Conservation (phyloP, 2,113 vertebrate genomes). For the Lamprologus tigripictilis region DNA sequence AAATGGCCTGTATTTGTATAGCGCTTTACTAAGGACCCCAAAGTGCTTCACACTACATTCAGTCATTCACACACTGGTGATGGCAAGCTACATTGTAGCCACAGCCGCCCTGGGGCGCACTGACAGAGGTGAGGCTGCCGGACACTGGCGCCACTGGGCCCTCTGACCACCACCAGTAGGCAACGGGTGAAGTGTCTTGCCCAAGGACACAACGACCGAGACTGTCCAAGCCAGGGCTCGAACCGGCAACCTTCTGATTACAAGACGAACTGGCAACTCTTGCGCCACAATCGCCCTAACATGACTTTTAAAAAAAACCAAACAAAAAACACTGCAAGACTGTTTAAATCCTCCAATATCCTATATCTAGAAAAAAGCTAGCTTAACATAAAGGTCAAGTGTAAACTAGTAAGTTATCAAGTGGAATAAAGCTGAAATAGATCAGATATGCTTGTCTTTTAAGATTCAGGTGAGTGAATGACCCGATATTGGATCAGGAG, state of each 20-base stretch:
- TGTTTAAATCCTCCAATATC: fast-evolving
- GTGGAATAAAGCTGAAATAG: neutral
- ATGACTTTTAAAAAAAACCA: fast-evolving
- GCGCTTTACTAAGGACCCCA: neutral
- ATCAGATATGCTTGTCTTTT: neutral
- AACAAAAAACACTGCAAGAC: fast-evolving
- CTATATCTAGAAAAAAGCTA: fast-evolving
- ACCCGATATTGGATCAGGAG: neutral
- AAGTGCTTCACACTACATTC: fast-evolving
- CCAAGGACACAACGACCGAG: fast-evolving
- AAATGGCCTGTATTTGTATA: neutral
- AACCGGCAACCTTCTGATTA: neutral
- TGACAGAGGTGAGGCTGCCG: fast-evolving
- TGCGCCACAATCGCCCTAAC: fast-evolving
- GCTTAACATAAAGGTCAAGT: neutral
- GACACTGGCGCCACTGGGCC: fast-evolving
- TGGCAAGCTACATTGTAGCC: neutral
- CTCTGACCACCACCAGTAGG: neutral
- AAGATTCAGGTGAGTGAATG: neutral
- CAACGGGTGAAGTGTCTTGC: neutral
- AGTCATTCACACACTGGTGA: neutral
- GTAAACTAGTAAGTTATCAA: neutral
- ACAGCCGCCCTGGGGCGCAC: fast-evolving
- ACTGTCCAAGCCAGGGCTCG: fast-evolving
- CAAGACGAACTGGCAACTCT: fast-evolving